These are phyloP conservation scores for Cybosia mesomella DNA, from an alignment of 2,888 invertebrate species.

Conservation along the genomic window DNA sequence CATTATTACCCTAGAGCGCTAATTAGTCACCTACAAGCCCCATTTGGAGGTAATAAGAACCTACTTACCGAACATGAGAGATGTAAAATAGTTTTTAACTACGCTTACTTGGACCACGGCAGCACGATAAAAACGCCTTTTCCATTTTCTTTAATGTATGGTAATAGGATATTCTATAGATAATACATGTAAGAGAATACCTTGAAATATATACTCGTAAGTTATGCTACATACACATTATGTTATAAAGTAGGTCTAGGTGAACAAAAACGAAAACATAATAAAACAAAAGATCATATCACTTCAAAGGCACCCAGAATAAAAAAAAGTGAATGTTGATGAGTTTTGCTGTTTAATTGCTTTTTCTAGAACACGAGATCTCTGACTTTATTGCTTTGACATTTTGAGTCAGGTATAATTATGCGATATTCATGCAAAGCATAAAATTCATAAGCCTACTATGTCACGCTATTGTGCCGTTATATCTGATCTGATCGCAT, in stretches of 20 bases:
- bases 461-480: conserved; percentile 11
- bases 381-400: conserved; percentile 27
- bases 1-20: too few species aligned
- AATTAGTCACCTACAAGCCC: too few species aligned
- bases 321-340: conserved; percentile 2
- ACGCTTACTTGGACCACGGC: not conserved
- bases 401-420: conserved; percentile 36
- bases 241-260: conserved; percentile 9
- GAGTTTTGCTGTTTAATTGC: conserved; percentile 2
- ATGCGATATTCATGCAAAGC: conserved; percentile 18
- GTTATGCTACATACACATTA: not conserved
- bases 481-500: conserved; percentile 11
- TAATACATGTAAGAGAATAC: not conserved
- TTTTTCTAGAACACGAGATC: conserved; percentile 25
- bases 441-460: conserved; percentile 16
- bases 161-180: conserved; percentile 1
- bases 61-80: too few species aligned
- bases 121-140: not conserved
- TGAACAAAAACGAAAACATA: conserved; percentile 8
- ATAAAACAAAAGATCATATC: conserved; percentile 6
- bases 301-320: not conserved
- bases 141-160: not conserved
- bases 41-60: too few species aligned
- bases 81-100: not conserved
- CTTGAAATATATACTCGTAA: not conserved